Evolutionary conservation across 2,797 vertebrate species (phyloP).

Genomic region (Diceros bicornis): DNA sequence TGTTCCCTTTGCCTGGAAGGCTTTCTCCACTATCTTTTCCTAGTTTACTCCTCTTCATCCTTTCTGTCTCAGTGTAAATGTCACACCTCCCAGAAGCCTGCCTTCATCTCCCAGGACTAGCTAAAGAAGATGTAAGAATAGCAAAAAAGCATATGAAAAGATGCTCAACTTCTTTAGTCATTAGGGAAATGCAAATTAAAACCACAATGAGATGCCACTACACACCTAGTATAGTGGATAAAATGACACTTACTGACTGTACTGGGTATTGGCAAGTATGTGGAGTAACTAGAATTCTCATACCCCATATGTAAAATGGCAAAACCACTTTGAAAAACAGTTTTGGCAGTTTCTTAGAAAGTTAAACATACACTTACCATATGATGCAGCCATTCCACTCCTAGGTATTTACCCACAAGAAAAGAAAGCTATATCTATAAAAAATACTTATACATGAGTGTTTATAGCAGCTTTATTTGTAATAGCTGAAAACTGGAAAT

Average conservation of each 20-base stretch:
- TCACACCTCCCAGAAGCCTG: background rate
- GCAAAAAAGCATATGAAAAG: background rate
- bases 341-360: background rate
- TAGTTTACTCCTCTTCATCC: background rate
- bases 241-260: background rate
- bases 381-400: background rate
- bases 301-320: background rate
- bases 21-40: background rate
- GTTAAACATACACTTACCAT: background rate
- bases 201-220: background rate
- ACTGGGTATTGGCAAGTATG: background rate
- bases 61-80: background rate
- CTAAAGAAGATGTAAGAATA: background rate
- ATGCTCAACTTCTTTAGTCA: background rate
- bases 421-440: background rate
- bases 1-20: slow-evolving; percentile 1
- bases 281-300: background rate
- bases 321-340: background rate
- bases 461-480: slow-evolving; percentile 44
- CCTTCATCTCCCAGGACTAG: background rate
- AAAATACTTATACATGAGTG: background rate
- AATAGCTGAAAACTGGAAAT: background rate
- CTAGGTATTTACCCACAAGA: background rate
- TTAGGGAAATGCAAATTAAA: background rate
- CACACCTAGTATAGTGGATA: background rate